Evolutionary conservation across 2,797 vertebrate species (phyloP).

Genomic region (Eutrigla gurnardus): DNA sequence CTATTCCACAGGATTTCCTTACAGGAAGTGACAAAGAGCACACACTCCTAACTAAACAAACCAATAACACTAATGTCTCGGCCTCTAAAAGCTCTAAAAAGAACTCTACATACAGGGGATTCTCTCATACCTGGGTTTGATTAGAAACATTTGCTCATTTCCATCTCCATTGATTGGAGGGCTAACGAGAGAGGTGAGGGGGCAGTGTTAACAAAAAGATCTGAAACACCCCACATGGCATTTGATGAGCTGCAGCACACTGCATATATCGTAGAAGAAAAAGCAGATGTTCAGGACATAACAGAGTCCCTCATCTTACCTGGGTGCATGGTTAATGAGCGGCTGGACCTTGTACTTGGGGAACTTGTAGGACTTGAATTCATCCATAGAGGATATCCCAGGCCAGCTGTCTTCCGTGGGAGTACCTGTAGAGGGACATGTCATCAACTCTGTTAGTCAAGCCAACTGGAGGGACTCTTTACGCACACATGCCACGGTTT

Average conservation of each 20-base stretch:
- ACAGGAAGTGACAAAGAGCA: conserved; percentile 76
- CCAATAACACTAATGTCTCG: conserved; percentile 50
- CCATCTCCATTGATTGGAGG: conserved; percentile 60
- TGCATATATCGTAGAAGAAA: background rate
- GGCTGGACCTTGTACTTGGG: conserved; percentile 95
- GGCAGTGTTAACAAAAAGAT: conserved; percentile 6
- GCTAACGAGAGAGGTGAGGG: conserved; percentile 59
- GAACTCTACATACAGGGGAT: conserved; percentile 4
- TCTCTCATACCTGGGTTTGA: conserved; percentile 64
- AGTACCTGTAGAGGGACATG: conserved; percentile 85
- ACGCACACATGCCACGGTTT: conserved; percentile 57
- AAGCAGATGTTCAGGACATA: background rate
- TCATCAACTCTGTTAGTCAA: conserved; percentile 39
- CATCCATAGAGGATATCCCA: conserved; percentile 93
- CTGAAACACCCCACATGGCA: background rate
- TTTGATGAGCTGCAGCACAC: background rate
- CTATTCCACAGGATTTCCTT: conserved; percentile 86
- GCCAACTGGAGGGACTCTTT: conserved; percentile 66
- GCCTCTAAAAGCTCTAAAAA: conserved; percentile 33
- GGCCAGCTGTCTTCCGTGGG: conserved; percentile 95
- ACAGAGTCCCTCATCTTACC: conserved; percentile 77
- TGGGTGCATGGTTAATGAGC: conserved; percentile 95
- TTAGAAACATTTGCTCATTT: conserved; percentile 58
- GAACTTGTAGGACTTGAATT: conserved; percentile 97
- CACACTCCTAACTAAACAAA: conserved; percentile 69